These are phyloP conservation scores for Xylota segnis DNA, from an alignment of 2,888 invertebrate species.

Conservation along the genomic window DNA sequence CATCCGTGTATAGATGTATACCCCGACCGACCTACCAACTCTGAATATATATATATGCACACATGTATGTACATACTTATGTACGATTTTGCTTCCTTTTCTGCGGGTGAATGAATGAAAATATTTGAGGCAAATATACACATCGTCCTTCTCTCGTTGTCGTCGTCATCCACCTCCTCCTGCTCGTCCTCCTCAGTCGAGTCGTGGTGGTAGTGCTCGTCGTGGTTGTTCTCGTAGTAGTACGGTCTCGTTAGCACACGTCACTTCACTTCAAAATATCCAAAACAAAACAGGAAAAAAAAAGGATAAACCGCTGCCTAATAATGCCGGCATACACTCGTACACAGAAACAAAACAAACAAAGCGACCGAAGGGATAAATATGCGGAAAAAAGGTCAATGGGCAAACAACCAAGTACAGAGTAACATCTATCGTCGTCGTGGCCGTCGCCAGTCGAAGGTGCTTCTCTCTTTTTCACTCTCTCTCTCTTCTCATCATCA, in stretches of 20 bases:
- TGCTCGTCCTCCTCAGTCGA: constrained; percentile 20
- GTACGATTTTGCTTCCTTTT: constrained; percentile 55
- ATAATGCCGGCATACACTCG: constrained; percentile 67
- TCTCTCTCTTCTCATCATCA: neutral
- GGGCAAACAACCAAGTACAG: constrained; percentile 38
- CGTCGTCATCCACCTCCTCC: constrained; percentile 21
- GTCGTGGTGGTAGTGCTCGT: neutral
- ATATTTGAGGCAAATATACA: constrained; percentile 58
- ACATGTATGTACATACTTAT: neutral
- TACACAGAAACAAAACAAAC: constrained; percentile 67
- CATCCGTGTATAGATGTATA: constrained; percentile 44
- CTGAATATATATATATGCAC: constrained; percentile 14
- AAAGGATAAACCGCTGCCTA: constrained; percentile 73
- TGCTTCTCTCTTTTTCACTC: neutral
- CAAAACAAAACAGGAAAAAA: constrained; percentile 60
- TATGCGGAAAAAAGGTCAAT: constrained; percentile 74
- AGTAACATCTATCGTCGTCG: constrained; percentile 30
- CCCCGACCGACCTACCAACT: constrained; percentile 44
- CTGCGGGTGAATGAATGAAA: constrained; percentile 75
- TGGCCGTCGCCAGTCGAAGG: neutral
- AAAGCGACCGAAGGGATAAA: constrained; percentile 64
- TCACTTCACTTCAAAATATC: constrained; percentile 75
- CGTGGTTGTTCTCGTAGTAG: constrained; percentile 35
- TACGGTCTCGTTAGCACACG: constrained; percentile 71
- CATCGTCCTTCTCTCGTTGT: constrained; percentile 57